Evolutionary conservation across 2,888 invertebrate species (phyloP), one percentile per base, ranked within the genome.

Genomic region (Orchesella flavescens): DNA sequence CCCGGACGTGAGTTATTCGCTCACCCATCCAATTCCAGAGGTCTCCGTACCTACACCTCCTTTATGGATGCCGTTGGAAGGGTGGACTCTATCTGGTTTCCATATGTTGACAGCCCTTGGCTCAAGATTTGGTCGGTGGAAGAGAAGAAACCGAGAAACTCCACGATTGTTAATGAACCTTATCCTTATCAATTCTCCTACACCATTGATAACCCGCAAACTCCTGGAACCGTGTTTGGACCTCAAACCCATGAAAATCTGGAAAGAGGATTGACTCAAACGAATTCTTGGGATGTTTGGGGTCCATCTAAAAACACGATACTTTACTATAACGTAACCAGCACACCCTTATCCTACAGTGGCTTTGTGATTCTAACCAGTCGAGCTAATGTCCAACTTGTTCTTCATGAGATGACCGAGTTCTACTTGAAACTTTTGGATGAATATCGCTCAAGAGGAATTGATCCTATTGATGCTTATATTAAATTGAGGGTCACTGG

Each of bases 261-360:
- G 61, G 15, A n/a, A 5, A 19, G 24, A 23, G 79, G 79, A 7
- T 53, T 79, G 44, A 72, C 55, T 4, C 10, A 71, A 21, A 65
- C 23, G 0, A 63, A 43, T 1, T 12, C 19, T 1, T 79, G 79
- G 59, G 84, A 86, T 57, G 59, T 86, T 34, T 86, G 84, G 84
- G 86, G 86, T 10, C 77, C 83, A 10, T 79, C 83, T 0, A 84
- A 84, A 68, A 83, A 83, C 23, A 53, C 74, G 1, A 73, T 84
- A 24, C 34, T 80, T 15, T 77, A 84, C 53, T 57, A 75, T 63
- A 74, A 82, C 69, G 46, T 19, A 19, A 61, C 34, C 43, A 7
- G 49, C 10, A 59, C 66, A 7, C 74, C 74, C 0, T 19, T 76
- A 10, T 68, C 76, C 0, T 75, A 57, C 55, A 68, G 66, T 24